A percentile compares a stretch with the other conserved stretches of the same genome.
These are phyloP conservation scores for Pungitius pungitius DNA, from an alignment of 2,113 vertebrate species.

Conservation along the genomic window DNA sequence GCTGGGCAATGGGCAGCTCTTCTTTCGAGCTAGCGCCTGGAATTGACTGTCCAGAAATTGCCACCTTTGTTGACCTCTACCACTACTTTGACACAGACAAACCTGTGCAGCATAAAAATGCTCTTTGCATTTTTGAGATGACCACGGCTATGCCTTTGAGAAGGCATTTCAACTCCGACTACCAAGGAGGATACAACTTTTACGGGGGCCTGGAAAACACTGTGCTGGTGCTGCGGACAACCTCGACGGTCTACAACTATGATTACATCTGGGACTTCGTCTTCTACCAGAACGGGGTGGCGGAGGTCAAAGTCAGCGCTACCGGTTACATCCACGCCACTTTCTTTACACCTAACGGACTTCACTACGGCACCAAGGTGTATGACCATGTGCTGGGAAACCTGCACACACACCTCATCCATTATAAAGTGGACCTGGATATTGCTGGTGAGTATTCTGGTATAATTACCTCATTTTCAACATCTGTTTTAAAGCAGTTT, in stretches of 20 bases:
- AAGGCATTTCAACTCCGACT: slow-evolving; percentile 88
- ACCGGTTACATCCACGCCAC: slow-evolving; percentile 89
- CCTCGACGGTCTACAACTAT: slow-evolving; percentile 92
- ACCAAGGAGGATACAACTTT: slow-evolving; percentile 85
- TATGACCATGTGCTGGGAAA: slow-evolving; percentile 89
- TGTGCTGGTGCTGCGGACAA: slow-evolving; percentile 87
- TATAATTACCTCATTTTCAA: neutral
- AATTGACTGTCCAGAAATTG: slow-evolving; percentile 88
- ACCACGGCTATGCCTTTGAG: slow-evolving; percentile 85
- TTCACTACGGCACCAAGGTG: slow-evolving; percentile 85
- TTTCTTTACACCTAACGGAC: slow-evolving; percentile 87
- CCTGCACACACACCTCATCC: slow-evolving; percentile 89
- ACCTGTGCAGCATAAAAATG: slow-evolving; percentile 76
- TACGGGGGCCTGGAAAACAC: slow-evolving; percentile 86
- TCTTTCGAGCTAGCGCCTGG: slow-evolving; percentile 86
- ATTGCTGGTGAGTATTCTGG: slow-evolving; percentile 82
- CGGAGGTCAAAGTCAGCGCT: slow-evolving; percentile 90
- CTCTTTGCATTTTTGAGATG: slow-evolving; percentile 92
- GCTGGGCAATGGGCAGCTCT: slow-evolving; percentile 88
- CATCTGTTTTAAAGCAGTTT: neutral
- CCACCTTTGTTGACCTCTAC: slow-evolving; percentile 85
- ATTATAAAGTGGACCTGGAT: slow-evolving; percentile 94
- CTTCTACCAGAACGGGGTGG: slow-evolving; percentile 90
- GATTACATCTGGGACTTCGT: slow-evolving; percentile 96
- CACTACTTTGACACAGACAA: slow-evolving; percentile 86